Evolutionary conservation across 2,113 vertebrate genomes (phyloP).

Genomic region (Saguinus imperator): DNA sequence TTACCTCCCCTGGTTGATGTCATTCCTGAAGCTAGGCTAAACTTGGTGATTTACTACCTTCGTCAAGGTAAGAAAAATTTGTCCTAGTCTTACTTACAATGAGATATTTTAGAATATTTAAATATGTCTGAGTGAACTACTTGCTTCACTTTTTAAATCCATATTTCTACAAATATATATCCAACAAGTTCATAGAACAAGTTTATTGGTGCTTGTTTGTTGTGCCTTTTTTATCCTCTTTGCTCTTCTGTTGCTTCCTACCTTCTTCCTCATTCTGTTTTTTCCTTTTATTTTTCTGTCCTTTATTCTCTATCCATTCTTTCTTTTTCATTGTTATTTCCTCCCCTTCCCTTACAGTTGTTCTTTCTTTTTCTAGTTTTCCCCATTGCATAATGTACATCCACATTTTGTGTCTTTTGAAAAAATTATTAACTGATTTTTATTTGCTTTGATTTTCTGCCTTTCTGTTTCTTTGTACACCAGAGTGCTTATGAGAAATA

Average conservation of each 20-base stretch:
- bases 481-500: neutral
- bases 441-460: neutral
- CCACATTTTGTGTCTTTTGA: neutral
- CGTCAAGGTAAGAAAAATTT: constrained; percentile 89
- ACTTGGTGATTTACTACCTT: constrained; percentile 98
- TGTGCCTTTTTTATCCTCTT: neutral
- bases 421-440: neutral
- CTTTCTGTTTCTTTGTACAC: neutral
- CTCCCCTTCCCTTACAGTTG: neutral
- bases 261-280: neutral
- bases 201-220: neutral
- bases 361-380: neutral
- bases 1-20: constrained; percentile 96
- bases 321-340: neutral
- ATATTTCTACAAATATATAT: neutral
- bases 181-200: neutral
- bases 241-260: neutral
- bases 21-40: constrained; percentile 96
- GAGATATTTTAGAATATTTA: constrained; percentile 23
- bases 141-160: constrained; percentile 8
- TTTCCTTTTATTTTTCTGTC: neutral
- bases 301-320: neutral
- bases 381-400: neutral
- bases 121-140: neutral
- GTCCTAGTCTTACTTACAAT: constrained; percentile 41